Evolutionary conservation across 2,797 vertebrate genomes (phyloP).

Genomic region (Enteromius radiatus): DNA sequence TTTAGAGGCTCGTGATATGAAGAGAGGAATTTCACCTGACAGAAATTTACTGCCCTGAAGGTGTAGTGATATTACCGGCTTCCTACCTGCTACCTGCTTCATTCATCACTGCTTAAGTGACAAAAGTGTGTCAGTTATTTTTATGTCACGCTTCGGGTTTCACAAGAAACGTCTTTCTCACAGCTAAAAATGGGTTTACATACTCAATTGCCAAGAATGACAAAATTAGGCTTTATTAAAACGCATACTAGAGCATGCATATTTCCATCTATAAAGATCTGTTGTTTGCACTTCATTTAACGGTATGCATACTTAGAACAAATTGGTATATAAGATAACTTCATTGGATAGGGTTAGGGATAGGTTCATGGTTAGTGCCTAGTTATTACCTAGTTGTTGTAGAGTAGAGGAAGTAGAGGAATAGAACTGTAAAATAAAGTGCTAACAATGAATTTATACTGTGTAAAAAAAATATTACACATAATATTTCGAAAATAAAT

Average conservation of each 20-base stretch:
- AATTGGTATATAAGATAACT: too few species aligned
- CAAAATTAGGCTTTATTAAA: background rate
- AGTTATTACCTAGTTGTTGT: too few species aligned
- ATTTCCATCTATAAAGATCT: background rate
- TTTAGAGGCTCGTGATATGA: slow-evolving; percentile 50
- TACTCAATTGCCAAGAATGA: background rate
- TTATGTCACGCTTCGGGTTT: background rate
- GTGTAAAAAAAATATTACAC: background rate
- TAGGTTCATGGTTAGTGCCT: too few species aligned
- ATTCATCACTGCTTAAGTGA: background rate
- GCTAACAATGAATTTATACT: background rate
- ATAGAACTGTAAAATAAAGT: too few species aligned
- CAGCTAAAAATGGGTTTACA: background rate
- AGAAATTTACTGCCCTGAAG: slow-evolving; percentile 50
- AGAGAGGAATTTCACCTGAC: slow-evolving; percentile 44
- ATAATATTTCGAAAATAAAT: background rate
- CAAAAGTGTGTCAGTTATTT: slow-evolving; percentile 18
- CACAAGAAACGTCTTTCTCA: background rate
- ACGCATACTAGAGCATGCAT: background rate
- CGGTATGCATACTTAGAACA: too few species aligned
- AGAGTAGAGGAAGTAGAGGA: too few species aligned
- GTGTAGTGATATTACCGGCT: background rate
- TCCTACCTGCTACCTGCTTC: background rate
- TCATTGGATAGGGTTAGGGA: too few species aligned
- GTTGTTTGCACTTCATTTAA: too few species aligned